Evolutionary conservation across 2,113 vertebrate species (phyloP).

Genomic region (Pachyramphus minor): DNA sequence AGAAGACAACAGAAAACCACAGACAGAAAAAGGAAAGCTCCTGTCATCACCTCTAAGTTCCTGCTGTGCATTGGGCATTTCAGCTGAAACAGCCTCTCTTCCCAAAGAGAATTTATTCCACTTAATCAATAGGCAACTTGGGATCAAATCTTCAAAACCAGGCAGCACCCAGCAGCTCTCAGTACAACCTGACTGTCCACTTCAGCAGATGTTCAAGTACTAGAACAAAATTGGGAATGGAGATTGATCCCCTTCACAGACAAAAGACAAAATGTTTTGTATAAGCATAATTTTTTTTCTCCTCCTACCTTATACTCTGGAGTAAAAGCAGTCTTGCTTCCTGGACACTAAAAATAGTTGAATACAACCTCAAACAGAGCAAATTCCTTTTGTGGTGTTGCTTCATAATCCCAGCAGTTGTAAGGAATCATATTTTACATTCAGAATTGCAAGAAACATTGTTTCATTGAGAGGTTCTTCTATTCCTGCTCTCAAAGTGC

Average conservation of each 20-base stretch:
- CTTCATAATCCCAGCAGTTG: neutral
- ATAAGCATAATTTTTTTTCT: neutral
- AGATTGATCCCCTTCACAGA: neutral
- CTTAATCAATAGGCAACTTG: slow-evolving; percentile 1
- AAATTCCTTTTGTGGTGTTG: neutral
- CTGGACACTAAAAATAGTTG: neutral
- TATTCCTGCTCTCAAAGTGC: neutral
- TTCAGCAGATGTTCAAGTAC: neutral
- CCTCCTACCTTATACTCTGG: neutral
- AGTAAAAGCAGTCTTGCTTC: neutral
- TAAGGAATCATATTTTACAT: neutral
- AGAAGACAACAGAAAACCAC: neutral
- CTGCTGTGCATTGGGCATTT: neutral
- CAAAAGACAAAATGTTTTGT: neutral
- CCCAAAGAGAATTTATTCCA: neutral
- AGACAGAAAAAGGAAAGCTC: neutral
- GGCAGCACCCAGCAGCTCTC: neutral
- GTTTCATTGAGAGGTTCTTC: neutral
- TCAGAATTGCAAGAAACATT: neutral
- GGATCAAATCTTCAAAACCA: neutral
- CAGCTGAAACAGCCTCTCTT: neutral
- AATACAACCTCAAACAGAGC: neutral
- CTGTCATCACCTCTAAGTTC: neutral
- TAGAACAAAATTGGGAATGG: neutral
- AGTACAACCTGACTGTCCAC: neutral